These are phyloP conservation scores for Bothrops jararaca DNA, from an alignment of 2,113 vertebrate species.

Conservation along the genomic window DNA sequence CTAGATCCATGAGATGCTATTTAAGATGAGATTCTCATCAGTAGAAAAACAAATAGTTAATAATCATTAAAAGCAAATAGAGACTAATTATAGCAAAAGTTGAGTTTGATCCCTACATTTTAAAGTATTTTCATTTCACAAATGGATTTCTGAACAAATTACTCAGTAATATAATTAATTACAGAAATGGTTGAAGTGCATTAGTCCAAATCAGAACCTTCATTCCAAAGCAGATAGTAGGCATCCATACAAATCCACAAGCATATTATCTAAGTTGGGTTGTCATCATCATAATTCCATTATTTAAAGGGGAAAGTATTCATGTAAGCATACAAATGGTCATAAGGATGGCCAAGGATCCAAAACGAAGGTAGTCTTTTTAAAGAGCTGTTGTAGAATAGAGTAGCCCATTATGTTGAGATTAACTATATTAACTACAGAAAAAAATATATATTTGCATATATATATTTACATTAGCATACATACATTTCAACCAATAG, in stretches of 20 bases:
- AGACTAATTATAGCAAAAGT: background rate
- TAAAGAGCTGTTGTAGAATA: background rate
- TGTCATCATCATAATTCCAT: background rate
- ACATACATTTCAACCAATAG: background rate
- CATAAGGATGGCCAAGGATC: background rate
- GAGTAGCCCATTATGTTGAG: background rate
- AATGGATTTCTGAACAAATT: background rate
- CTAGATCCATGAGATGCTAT: background rate
- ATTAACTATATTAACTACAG: too few relatives aligned
- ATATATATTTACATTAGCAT: background rate
- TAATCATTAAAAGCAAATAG: background rate
- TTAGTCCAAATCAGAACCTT: background rate
- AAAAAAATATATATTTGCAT: background rate
- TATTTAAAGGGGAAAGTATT: background rate
- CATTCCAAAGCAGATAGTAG: background rate
- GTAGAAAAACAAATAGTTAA: background rate
- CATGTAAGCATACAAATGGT: too few relatives aligned
- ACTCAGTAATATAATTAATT: background rate
- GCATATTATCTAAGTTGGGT: background rate
- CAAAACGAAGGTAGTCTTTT: background rate
- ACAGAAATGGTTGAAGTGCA: background rate
- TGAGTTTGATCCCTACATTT: background rate
- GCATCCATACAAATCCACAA: background rate
- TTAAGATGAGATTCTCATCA: background rate
- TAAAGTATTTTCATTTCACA: background rate